A percentile compares a stretch with the other conserved stretches of the same genome.
These are phyloP conservation scores for Drosophila austrosaltans DNA, from an alignment of 2,888 invertebrate genomes.

Conservation along the genomic window DNA sequence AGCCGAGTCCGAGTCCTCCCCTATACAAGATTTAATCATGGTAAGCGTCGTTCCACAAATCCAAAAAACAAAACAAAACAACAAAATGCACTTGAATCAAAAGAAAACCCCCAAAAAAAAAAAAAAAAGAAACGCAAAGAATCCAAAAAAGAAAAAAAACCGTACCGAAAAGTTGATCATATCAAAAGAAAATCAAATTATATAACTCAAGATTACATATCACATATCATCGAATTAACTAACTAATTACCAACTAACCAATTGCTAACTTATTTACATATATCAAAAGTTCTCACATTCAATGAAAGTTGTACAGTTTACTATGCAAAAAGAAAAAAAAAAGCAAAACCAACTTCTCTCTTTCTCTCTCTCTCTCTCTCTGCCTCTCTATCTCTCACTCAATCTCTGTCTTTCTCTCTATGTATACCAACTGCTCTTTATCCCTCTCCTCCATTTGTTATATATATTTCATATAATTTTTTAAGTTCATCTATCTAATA, in stretches of 20 bases:
- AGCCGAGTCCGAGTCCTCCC: conserved; percentile 72
- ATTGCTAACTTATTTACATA: conserved; percentile 15
- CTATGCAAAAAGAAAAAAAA: conserved; percentile 38
- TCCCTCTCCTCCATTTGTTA: conserved; percentile 21
- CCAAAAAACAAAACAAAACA: conserved; percentile 38
- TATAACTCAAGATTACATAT: conserved; percentile 15
- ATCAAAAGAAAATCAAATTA: conserved; percentile 21
- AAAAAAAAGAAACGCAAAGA: neutral
- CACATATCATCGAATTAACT: conserved; percentile 19
- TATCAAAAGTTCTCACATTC: conserved; percentile 35
- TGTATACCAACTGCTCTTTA: neutral
- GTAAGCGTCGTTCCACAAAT: conserved; percentile 77
- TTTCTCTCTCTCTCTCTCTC: conserved; percentile 8
- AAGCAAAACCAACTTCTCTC: conserved; percentile 20
- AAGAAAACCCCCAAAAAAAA: conserved; percentile 27
- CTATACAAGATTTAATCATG: conserved; percentile 81
- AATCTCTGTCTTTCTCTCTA: conserved; percentile 16
- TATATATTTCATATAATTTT: conserved; percentile 24
- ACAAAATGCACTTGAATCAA: conserved; percentile 54
- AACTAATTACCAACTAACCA: conserved; percentile 11
- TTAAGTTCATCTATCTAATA: conserved; percentile 15
- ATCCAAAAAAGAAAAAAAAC: conserved; percentile 11
- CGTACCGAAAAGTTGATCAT: conserved; percentile 20
- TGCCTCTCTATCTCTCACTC: conserved; percentile 22
- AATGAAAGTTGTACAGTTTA: conserved; percentile 48